Evolutionary conservation across 2,113 vertebrate genomes (phyloP).

Genomic region (Crocuta crocuta): DNA sequence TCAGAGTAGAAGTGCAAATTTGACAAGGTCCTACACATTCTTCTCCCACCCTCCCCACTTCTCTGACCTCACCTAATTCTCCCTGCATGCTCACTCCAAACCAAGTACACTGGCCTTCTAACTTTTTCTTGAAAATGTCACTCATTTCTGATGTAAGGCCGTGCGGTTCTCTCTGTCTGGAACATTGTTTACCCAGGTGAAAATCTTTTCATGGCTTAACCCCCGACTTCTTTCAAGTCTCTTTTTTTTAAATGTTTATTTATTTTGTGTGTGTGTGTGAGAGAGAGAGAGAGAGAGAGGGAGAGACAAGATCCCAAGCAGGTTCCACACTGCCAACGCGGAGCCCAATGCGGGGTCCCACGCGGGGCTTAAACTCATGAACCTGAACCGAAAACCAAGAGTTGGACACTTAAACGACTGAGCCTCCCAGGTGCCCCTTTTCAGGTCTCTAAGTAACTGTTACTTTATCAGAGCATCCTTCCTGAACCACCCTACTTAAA

Average conservation of each 20-base stretch:
- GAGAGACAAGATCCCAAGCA: too few species aligned
- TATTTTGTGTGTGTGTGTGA: too few species aligned
- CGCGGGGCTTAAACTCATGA: too few species aligned
- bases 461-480: not conserved
- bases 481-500: not conserved
- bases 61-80: not conserved
- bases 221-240: not conserved
- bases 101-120: not conserved
- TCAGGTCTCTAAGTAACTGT: constrained; percentile 15
- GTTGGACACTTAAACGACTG: too few species aligned
- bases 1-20: not conserved
- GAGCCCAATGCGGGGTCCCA: too few species aligned
- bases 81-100: not conserved
- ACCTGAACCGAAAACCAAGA: too few species aligned
- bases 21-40: not conserved
- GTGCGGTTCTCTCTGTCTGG: not conserved
- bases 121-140: constrained; percentile 8
- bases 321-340: too few species aligned
- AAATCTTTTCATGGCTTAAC: not conserved
- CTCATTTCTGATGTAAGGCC: not conserved
- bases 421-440: not conserved
- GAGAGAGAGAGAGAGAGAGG: too few species aligned
- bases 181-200: not conserved
- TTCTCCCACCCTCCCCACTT: not conserved
- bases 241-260: too few species aligned